Evolutionary conservation across 2,888 invertebrate genomes (phyloP).

Genomic region (Brenthis daphne): DNA sequence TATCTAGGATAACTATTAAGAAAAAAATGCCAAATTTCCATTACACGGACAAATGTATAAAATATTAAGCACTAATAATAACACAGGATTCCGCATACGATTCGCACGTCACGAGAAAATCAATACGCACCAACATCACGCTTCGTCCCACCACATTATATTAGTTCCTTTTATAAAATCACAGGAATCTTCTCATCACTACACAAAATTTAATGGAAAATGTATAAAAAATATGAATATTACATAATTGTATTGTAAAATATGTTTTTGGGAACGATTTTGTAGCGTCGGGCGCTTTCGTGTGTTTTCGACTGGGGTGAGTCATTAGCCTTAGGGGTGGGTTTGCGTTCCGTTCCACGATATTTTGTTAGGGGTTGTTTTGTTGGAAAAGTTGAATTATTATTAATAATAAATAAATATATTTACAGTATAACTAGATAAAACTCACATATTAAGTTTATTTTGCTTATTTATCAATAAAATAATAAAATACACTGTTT

Average conservation of each 20-base stretch:
- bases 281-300: constrained; percentile 57
- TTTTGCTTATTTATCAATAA: neutral
- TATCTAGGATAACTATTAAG: neutral
- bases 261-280: constrained; percentile 61
- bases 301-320: constrained; percentile 65
- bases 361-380: neutral
- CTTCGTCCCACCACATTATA: constrained; percentile 33
- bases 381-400: neutral
- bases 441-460: constrained; percentile 14
- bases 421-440: neutral
- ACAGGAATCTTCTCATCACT: constrained; percentile 22
- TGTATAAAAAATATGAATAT: constrained; percentile 46
- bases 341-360: constrained; percentile 66
- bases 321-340: constrained; percentile 74
- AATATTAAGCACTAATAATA: constrained; percentile 60
- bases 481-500: neutral
- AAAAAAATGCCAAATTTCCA: neutral
- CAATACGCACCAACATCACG: constrained; percentile 62
- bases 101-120: constrained; percentile 73
- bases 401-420: neutral
- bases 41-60: constrained; percentile 47
- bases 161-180: constrained; percentile 28
- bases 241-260: constrained; percentile 67
- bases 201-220: constrained; percentile 35
- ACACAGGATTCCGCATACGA: constrained; percentile 68